A percentile compares a stretch with the other conserved stretches of the same genome.
These are phyloP conservation scores for Ciconia boyciana DNA, from an alignment of 2,113 vertebrate species.

Conservation along the genomic window DNA sequence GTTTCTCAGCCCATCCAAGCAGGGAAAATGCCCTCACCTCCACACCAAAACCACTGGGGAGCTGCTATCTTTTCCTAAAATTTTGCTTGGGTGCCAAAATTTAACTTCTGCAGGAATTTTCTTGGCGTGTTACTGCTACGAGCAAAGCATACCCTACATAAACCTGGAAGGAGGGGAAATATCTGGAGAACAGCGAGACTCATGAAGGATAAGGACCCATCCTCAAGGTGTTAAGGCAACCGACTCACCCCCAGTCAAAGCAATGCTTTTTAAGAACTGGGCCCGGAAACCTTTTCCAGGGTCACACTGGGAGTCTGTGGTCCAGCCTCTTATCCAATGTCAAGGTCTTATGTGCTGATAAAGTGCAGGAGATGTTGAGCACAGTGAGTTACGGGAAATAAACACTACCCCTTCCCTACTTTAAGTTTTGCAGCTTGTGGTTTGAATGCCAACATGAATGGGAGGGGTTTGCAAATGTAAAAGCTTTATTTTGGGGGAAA, in stretches of 20 bases:
- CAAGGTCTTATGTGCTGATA: background rate
- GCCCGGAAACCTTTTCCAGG: background rate
- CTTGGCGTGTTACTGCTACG: background rate
- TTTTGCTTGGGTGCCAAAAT: background rate
- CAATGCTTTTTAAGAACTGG: background rate
- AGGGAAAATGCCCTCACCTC: background rate
- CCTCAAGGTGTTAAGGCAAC: background rate
- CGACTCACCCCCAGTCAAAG: rapidly evolving
- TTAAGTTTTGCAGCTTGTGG: background rate
- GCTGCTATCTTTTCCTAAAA: background rate
- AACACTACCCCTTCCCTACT: background rate
- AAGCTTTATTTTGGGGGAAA: background rate
- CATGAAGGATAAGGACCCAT: background rate
- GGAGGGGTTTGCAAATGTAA: background rate
- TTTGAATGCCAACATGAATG: background rate
- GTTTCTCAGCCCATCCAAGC: background rate
- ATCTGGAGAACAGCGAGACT: background rate
- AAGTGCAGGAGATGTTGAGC: rapidly evolving
- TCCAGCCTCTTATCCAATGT: background rate
- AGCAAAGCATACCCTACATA: background rate
- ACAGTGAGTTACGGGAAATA: background rate
- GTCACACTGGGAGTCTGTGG: background rate
- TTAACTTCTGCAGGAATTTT: background rate
- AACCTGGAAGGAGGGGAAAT: background rate
- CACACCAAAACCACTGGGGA: background rate